These are phyloP conservation scores for roundworm (Caenorhabditis elegans) DNA, from an alignment of 1,140 invertebrate genomes.

Conservation along the genomic window WBcel235 BX284602.5:13814501-13815000, in stretches of 20 bases:
- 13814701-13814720: slow-evolving; percentile 3
- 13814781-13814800: slow-evolving; percentile 16
- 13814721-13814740: slow-evolving; percentile 11
- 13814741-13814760: slow-evolving; percentile 10
- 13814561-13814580: not conserved
- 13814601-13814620: slow-evolving; percentile 27
- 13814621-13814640: slow-evolving; percentile 11
- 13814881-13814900: no score
- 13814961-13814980: no score
- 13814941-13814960: no score
- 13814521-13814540: no score
- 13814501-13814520: no score
- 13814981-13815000: no score
- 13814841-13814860: no score
- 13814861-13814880: no score
- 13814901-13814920: no score
- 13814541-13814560: slow-evolving; percentile 36
- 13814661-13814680: slow-evolving; percentile 4
- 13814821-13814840: not conserved
- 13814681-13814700: not conserved
- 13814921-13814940: no score
- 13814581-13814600: slow-evolving; percentile 27
- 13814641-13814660: slow-evolving; percentile 13
- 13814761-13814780: slow-evolving; percentile 10
- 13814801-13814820: not conserved